Evolutionary conservation across 1,140 invertebrate species (phyloP).

Genomic region (Lasaia peninsularis): DNA sequence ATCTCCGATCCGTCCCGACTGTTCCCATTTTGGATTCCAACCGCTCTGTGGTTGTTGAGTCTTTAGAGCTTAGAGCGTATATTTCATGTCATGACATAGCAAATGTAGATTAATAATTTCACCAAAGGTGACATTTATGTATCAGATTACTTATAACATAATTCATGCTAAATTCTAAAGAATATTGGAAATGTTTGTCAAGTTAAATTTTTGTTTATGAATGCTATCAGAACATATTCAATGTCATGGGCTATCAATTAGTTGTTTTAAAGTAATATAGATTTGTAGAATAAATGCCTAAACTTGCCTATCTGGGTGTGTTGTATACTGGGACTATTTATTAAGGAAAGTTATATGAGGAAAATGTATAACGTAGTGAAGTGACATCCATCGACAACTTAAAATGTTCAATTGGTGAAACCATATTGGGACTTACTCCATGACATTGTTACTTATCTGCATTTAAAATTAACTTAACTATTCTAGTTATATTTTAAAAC

Average conservation of each 20-base stretch:
- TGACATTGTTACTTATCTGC: conserved; percentile 70
- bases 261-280: conserved; percentile 11
- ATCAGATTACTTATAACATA: conserved; percentile 19
- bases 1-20: neutral
- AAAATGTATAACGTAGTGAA: neutral
- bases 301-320: conserved; percentile 47
- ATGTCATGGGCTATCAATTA: conserved; percentile 20
- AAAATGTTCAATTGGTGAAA: conserved; percentile 24
- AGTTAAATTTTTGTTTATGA: conserved; percentile 15
- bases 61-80: conserved; percentile 36
- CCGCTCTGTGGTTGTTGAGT: conserved; percentile 20
- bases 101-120: conserved; percentile 63
- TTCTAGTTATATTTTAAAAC: conserved; percentile 70
- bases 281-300: conserved; percentile 47
- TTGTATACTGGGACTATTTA: conserved; percentile 34
- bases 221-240: conserved; percentile 12
- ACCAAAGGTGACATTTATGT: conserved; percentile 38
- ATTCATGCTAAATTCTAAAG: conserved; percentile 18
- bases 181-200: conserved; percentile 16
- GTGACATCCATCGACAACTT: conserved; percentile 18
- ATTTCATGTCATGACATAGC: conserved; percentile 50
- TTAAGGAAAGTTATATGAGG: conserved; percentile 15
- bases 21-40: neutral
- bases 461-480: conserved; percentile 74
- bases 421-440: conserved; percentile 46